These are phyloP conservation scores for Premnoplex brunnescens DNA, from an alignment of 2,797 vertebrate genomes.

Conservation along the genomic window DNA sequence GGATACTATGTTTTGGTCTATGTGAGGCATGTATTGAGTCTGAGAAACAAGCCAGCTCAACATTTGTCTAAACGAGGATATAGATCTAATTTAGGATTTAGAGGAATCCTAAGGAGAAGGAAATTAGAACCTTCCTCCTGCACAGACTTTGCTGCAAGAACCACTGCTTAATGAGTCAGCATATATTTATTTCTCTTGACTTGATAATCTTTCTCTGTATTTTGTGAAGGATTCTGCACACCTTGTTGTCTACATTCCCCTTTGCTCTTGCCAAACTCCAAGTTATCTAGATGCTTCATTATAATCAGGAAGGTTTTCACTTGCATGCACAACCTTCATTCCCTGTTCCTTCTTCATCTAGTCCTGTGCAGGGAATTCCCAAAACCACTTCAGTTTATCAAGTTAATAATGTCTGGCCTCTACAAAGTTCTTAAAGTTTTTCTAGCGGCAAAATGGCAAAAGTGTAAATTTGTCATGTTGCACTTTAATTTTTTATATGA, in stretches of 20 bases:
- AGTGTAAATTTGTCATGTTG: neutral
- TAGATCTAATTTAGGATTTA: neutral
- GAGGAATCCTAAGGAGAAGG: neutral
- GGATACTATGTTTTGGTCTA: neutral
- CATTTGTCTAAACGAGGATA: neutral
- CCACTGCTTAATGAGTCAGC: neutral
- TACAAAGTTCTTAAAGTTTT: neutral
- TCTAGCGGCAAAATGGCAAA: neutral
- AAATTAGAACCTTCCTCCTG: neutral
- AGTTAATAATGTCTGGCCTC: neutral
- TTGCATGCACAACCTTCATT: neutral
- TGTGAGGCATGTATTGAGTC: neutral
- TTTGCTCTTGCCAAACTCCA: neutral
- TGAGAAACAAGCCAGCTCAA: neutral
- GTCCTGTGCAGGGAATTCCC: neutral
- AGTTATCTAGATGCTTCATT: neutral
- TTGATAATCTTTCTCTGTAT: neutral
- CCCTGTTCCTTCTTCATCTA: neutral
- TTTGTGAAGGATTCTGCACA: neutral
- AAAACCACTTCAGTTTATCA: neutral
- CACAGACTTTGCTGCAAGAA: neutral
- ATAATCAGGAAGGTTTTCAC: neutral
- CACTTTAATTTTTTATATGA: neutral
- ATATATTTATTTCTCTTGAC: neutral
- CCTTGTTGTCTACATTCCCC: neutral